Conservation (phyloP, 2,797 vertebrate genomes). For the Rhinophrynus dorsalis region DNA sequence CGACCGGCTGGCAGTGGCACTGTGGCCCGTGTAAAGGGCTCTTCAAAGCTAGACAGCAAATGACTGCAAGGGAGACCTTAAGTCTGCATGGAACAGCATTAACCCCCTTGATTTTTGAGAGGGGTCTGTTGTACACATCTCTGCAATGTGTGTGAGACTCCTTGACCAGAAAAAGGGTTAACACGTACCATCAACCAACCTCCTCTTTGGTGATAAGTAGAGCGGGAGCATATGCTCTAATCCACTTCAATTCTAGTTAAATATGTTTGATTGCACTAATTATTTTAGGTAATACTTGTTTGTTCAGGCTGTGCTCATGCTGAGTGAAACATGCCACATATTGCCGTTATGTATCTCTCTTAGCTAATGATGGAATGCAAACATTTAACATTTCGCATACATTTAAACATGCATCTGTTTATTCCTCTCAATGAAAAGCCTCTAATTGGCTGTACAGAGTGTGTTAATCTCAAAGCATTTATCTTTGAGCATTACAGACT, state of each 20-base stretch:
- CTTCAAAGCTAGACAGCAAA: too few species aligned
- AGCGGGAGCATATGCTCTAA: constrained; percentile 19
- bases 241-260: constrained; percentile 25
- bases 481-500: too few species aligned
- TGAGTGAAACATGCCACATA: constrained; percentile 18
- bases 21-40: too few species aligned
- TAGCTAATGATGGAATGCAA: constrained; percentile 26
- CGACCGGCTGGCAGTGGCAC: too few species aligned
- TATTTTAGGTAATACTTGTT: constrained; percentile 41
- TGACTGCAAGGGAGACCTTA: too few species aligned
- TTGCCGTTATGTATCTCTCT: constrained; percentile 31
- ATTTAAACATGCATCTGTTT: constrained; percentile 31
- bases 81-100: too few species aligned
- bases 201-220: background rate
- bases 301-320: constrained; percentile 36
- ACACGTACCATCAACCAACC: background rate
- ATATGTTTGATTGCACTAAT: constrained; percentile 42
- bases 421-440: constrained; percentile 1
- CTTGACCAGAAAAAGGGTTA: background rate
- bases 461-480: background rate
- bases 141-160: too few species aligned
- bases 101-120: too few species aligned
- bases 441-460: constrained; percentile 5
- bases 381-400: constrained; percentile 18
- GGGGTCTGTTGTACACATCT: too few species aligned